Evolutionary conservation across 2,888 invertebrate species (phyloP), one percentile per base, ranked within the genome.

Genomic region (Sycophila texana): DNA sequence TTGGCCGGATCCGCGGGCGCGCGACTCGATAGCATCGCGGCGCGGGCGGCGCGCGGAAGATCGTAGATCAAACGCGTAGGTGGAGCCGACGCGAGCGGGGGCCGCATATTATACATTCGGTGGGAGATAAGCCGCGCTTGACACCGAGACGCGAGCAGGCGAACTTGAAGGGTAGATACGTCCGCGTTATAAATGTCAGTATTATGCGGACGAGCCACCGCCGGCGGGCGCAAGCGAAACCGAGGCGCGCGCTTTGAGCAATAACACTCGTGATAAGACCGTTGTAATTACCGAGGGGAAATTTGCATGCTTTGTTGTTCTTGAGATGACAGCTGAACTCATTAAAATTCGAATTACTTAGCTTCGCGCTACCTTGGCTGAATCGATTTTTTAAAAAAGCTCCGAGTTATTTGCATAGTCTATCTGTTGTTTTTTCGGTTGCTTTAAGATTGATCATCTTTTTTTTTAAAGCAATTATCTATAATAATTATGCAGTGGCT

Each of bases 151-250:
- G 61, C 75, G 81, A 80, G 77, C 61, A 73, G 74, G 80, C 75
- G 81, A 51, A 83, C 83, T 84, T 85, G 87, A 88, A 88, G 89
- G 89, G 89, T 90, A 90, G 90, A 90, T 90, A 89, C 86, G 89
- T 86, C 87, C 86, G 86, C 85, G 87, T 90, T 89, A 90, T 88
- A 90, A 90, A 90, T 90, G 89, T 88, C 87, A 85, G 89, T 88
- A 90, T 90, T 90, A 90, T 90, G 86, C 90, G 86, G 63, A 75
- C 39, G 53, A 20, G 65, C 16, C 16, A 2, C 63, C 18, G 63
- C 13, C 22, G 22, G 51, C 20, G 39, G 30, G 26, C 60, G 26
- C 60, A 14, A 20, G 61, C 61, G 47, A 16, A 47, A 10, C 57
- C 18, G 57, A 18, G n/a, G 57, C 57, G 57, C 55, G 55, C 57